phyloP scores from a whole-genome alignment of 92 coral and sea anemone species.

The Paramuricea clavata region DNA sequence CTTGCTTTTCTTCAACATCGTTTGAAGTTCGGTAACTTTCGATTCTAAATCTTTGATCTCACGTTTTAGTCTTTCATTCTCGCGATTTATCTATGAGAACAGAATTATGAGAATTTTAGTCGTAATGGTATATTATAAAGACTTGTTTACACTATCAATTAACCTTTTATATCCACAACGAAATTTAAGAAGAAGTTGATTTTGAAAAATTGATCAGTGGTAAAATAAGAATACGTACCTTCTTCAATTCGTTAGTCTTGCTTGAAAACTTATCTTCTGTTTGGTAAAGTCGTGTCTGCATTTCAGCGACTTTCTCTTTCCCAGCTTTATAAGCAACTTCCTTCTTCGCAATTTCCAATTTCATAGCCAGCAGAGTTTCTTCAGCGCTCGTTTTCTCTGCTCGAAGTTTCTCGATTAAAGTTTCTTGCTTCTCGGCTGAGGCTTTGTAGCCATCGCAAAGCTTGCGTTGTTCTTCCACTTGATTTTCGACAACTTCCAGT shows the following conservation, averaged over 20 bases:
- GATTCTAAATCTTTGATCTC: constrained; percentile 37
- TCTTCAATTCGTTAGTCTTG: constrained; percentile 44
- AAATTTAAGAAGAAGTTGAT: not conserved
- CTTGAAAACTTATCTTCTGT: constrained; percentile 31
- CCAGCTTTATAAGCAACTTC: constrained; percentile 40
- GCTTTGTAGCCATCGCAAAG: constrained; percentile 42
- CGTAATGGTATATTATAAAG: not conserved
- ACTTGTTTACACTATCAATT: not conserved
- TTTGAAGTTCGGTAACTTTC: constrained; percentile 14
- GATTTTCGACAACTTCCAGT: constrained; percentile 37
- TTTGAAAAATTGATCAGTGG: not conserved
- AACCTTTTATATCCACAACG: not conserved
- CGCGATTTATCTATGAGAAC: constrained; percentile 10
- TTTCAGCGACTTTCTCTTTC: constrained; percentile 30
- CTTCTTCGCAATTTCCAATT: constrained; percentile 34
- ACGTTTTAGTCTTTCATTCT: constrained; percentile 40
- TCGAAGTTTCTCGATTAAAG: constrained; percentile 28
- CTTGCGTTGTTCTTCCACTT: constrained; percentile 48
- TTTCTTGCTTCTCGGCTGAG: constrained; percentile 31
- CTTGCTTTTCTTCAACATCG: constrained; percentile 17
- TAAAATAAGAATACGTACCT: not conserved
- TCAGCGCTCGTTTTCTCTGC: constrained; percentile 25
- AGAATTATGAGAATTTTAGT: not conserved
- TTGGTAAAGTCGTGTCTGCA: constrained; percentile 44
- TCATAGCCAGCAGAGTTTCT: constrained; percentile 23